Conservation (phyloP, 2,888 invertebrate genomes). For the Graphium colonna region DNA sequence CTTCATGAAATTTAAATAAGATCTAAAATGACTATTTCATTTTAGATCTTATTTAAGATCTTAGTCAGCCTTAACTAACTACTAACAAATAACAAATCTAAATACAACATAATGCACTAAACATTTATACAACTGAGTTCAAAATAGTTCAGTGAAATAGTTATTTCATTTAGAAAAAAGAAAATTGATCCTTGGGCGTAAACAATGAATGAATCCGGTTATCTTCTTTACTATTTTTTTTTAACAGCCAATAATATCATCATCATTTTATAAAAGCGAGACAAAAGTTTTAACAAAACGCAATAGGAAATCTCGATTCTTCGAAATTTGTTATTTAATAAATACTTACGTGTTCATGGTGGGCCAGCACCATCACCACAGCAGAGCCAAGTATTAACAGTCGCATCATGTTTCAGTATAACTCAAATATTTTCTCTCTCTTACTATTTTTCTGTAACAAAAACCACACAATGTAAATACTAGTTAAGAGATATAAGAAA, state of each 20-base stretch:
- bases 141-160: not conserved
- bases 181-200: not conserved
- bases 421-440: constrained; percentile 10
- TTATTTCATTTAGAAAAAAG: not conserved
- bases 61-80: too few relatives aligned
- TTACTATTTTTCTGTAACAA: constrained; percentile 27
- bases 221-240: not conserved
- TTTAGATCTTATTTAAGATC: too few relatives aligned
- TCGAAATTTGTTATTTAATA: not conserved
- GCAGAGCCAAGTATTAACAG: constrained; percentile 29
- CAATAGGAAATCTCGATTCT: not conserved
- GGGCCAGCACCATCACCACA: constrained; percentile 30
- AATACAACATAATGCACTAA: too few relatives aligned
- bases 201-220: not conserved
- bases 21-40: too few relatives aligned
- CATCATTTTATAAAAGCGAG: too few relatives aligned
- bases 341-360: constrained; percentile 31
- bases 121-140: too few relatives aligned
- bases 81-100: too few relatives aligned
- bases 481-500: too few relatives aligned
- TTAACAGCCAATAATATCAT: not conserved
- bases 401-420: constrained; percentile 28
- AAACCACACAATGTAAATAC: not conserved
- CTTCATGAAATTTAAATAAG: too few relatives aligned
- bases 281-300: not conserved